Evolutionary conservation across 2,113 vertebrate species (phyloP), one percentile per base, ranked within the genome.

Genomic region (Corythoichthys haematopterus): DNA sequence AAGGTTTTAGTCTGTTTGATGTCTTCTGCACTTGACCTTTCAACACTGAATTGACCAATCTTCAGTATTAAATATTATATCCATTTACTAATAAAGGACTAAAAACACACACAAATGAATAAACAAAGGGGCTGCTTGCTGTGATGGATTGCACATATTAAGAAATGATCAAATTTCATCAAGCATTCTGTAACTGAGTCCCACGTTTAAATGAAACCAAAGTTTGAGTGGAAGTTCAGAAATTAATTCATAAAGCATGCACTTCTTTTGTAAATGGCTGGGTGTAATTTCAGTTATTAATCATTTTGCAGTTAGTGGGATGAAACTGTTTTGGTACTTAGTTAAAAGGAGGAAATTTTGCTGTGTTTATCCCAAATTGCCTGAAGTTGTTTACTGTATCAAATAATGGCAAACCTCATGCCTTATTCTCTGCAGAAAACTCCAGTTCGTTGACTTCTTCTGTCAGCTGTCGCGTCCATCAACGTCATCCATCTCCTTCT

Each of bases 101-200:
- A 28, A 62, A 52, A 56, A 13, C 12, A 67, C 38, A 40, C 66
- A 46, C 2, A 28, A 64, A 68, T 40, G 2, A 35, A 12, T 43
- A 57, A 65, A 64, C 20, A 74, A 73, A 73, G 16, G 11, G 53
- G n/a, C 65, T 16, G 13, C 65, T 79, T 43, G 55, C 5, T 64
- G 11, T 74, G 43, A 74, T 76, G 64, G 28, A 71, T 64, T 67
- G n/a, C 58, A 36, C 6, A 50, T 56, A 68, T 80, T 60, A 60
- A 69, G 35, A 15, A 57, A 69, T 48, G 60, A 51, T 64, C 37
- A 75, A 60, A 57, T 68, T 37, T 76, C 65, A 56, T 40, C 37
- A 65, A 48, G 63, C 65, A 57, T 37, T 52, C 40, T 66, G 65
- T 71, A 77, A 80, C 63, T 71, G 56, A 6, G 7, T 59, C 33